A percentile compares a stretch with the other conserved stretches of the same genome.
Conservation (phyloP, 1,140 invertebrate species). For the Tyrophagus putrescentiae region DNA sequence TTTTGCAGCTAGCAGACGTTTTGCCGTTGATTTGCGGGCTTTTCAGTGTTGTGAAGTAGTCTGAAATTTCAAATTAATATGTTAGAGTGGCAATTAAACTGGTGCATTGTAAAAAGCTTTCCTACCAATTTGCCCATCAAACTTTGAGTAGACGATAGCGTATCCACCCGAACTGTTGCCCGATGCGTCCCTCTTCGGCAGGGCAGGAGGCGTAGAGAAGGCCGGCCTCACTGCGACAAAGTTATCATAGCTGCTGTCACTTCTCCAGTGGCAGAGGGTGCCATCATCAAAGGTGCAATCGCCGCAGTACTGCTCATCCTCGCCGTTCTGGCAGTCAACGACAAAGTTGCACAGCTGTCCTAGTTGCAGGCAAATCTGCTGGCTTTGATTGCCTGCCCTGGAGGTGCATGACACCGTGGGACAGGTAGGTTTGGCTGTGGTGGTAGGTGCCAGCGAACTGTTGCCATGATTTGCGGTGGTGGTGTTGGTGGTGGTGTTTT, state of each 20-base stretch:
- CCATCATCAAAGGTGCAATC: constrained; percentile 23
- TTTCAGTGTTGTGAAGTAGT: neutral
- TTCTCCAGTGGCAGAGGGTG: constrained; percentile 20
- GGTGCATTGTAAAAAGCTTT: neutral
- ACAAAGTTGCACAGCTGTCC: neutral
- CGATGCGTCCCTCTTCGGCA: neutral
- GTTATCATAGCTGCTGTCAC: neutral
- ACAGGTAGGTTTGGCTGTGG: constrained; percentile 3
- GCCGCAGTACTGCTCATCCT: constrained; percentile 2
- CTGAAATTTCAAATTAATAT: neutral
- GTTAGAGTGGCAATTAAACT: neutral
- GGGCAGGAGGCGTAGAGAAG: neutral
- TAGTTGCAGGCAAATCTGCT: neutral
- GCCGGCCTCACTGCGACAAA: neutral
- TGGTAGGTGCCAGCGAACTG: no score
- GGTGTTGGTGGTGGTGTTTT: no score
- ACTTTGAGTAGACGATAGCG: no score
- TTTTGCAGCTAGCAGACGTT: neutral
- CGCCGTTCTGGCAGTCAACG: neutral
- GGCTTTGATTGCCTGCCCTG: neutral
- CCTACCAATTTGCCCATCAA: neutral
- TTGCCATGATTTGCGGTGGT: no score
- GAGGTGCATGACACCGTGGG: neutral
- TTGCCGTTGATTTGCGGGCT: neutral
- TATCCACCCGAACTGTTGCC: neutral